phyloP scores from a whole-genome alignment of 2,113 vertebrate genomes.

The Toxotes chatareus region DNA sequence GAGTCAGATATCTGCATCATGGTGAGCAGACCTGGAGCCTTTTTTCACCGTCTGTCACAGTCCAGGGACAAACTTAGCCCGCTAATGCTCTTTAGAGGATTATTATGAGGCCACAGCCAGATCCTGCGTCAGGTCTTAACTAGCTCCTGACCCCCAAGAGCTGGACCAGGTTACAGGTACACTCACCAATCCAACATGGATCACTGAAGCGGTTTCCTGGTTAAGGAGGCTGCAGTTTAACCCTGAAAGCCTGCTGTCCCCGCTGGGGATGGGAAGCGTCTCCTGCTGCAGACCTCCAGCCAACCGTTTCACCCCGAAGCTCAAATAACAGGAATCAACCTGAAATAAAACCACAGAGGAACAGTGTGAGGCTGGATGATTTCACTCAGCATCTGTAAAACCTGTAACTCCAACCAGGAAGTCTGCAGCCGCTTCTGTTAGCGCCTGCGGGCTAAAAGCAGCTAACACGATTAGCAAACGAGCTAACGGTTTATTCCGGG shows the following conservation, averaged over 20 bases:
- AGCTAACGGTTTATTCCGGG: neutral
- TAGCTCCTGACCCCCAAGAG: neutral
- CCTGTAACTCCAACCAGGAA: neutral
- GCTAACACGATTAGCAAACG: neutral
- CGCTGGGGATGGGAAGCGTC: neutral
- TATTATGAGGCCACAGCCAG: constrained; percentile 23
- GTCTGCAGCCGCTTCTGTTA: neutral
- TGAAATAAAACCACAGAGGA: neutral
- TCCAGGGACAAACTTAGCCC: constrained; percentile 46
- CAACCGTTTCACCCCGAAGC: neutral
- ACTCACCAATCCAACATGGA: neutral
- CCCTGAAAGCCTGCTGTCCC: neutral
- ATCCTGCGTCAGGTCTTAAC: constrained; percentile 13
- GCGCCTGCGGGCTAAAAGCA: neutral
- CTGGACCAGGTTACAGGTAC: neutral
- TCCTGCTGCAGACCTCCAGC: constrained; percentile 7
- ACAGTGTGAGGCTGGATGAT: neutral
- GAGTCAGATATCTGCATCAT: constrained; percentile 93
- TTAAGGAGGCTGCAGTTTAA: too few species aligned
- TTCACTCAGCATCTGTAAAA: too few species aligned
- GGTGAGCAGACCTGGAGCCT: neutral
- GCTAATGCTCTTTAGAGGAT: constrained; percentile 67
- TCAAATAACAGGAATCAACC: neutral
- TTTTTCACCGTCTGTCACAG: neutral
- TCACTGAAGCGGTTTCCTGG: neutral